A percentile compares a stretch with the other conserved stretches of the same genome.
phyloP scores from a whole-genome alignment of 1,140 invertebrate species.

The Eulimnadia texana region DNA sequence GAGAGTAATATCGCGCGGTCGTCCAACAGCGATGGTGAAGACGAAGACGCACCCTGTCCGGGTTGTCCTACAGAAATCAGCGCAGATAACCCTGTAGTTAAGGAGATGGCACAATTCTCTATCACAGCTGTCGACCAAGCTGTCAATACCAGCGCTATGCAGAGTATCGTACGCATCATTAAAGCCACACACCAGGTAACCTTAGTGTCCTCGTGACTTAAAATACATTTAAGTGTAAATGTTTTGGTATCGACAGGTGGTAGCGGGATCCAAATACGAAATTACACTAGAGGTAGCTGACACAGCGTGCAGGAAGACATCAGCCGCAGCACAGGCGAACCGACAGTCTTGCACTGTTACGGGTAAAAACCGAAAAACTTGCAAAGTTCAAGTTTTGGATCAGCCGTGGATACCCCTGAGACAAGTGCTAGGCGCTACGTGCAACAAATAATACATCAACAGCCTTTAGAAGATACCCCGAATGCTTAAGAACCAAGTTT shows the following conservation, averaged over 20 bases:
- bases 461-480: no score
- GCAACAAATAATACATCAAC: no score
- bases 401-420: slow-evolving; percentile 15
- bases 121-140: slow-evolving; percentile 16
- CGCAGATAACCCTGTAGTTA: slow-evolving; percentile 17
- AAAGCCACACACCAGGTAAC: slow-evolving; percentile 21
- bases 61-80: slow-evolving; percentile 21
- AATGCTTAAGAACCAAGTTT: no score
- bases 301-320: slow-evolving; percentile 24
- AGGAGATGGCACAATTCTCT: slow-evolving; percentile 21
- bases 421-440: slow-evolving; percentile 6
- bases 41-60: slow-evolving; percentile 30
- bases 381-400: slow-evolving; percentile 17
- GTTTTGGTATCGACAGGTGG: no score
- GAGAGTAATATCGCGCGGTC: background rate
- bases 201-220: no score
- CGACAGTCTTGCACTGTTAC: slow-evolving; percentile 18
- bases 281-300: slow-evolving; percentile 24
- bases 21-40: slow-evolving; percentile 28
- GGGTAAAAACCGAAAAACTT: slow-evolving; percentile 15
- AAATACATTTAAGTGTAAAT: no score
- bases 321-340: slow-evolving; percentile 16
- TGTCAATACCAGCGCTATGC: slow-evolving; percentile 10
- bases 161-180: slow-evolving; percentile 18
- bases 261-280: slow-evolving; percentile 27